These are phyloP conservation scores for Pteronura brasiliensis DNA, from an alignment of 2,113 vertebrate genomes.

Conservation along the genomic window DNA sequence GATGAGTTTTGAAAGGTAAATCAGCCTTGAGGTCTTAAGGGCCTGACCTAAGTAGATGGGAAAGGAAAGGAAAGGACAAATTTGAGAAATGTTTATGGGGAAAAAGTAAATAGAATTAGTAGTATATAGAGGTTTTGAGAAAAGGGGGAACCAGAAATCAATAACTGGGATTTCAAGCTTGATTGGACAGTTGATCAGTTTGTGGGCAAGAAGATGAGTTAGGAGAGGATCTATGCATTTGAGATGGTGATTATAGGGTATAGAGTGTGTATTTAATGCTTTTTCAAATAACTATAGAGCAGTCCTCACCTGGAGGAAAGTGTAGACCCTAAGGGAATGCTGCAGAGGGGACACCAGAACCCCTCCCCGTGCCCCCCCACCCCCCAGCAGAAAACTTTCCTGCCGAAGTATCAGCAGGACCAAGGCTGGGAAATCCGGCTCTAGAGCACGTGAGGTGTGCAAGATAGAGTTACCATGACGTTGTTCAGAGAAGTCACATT, in stretches of 20 bases:
- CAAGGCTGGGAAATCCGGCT: background rate
- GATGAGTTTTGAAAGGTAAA: background rate
- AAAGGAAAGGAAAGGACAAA: background rate
- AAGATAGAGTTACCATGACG: background rate
- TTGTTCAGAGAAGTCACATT: background rate
- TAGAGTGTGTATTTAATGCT: background rate
- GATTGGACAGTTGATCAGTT: background rate
- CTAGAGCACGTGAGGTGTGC: background rate
- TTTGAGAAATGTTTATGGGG: background rate
- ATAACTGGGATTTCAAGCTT: background rate
- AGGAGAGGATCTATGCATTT: background rate
- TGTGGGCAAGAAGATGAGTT: background rate
- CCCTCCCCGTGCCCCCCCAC: rapidly evolving
- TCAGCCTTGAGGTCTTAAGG: background rate
- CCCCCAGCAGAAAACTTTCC: background rate
- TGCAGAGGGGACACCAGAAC: background rate
- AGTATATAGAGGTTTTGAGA: background rate
- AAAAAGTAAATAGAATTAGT: background rate
- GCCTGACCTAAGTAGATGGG: background rate
- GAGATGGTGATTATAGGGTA: background rate
- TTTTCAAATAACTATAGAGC: background rate
- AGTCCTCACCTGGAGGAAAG: background rate
- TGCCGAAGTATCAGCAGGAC: background rate
- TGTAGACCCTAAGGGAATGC: background rate
- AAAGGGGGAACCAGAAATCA: background rate